Evolutionary conservation across 2,797 vertebrate species (phyloP).

Genomic region (Mustela erminea): DNA sequence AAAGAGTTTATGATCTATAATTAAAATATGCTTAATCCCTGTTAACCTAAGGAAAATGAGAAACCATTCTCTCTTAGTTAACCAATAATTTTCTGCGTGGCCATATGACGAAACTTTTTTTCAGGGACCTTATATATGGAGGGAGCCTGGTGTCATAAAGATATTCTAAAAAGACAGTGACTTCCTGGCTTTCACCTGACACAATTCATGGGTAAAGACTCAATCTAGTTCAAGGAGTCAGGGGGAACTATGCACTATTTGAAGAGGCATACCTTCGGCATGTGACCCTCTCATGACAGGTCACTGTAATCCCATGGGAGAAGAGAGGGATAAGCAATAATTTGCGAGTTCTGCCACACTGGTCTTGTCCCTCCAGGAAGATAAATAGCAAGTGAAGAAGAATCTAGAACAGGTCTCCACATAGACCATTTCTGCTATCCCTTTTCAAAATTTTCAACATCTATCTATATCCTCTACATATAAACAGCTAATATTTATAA

Average conservation of each 20-base stretch:
- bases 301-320: neutral
- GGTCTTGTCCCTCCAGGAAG: neutral
- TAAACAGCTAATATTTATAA: slow-evolving; percentile 13
- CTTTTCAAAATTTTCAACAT: neutral
- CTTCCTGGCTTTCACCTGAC: neutral
- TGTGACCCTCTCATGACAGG: neutral
- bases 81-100: neutral
- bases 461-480: neutral
- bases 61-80: neutral
- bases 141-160: neutral
- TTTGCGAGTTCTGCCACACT: neutral
- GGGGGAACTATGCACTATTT: neutral
- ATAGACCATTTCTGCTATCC: neutral
- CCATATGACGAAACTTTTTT: neutral
- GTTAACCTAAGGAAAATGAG: neutral
- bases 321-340: neutral
- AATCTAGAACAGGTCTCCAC: neutral
- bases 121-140: neutral
- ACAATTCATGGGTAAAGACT: neutral
- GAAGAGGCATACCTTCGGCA: neutral
- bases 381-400: neutral
- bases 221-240: neutral
- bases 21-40: slow-evolving; percentile 35
- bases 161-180: neutral
- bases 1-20: neutral